Conservation (phyloP, 37 sponge, comb jelly and placozoan species). For the Aplysina aerophoba region DNA sequence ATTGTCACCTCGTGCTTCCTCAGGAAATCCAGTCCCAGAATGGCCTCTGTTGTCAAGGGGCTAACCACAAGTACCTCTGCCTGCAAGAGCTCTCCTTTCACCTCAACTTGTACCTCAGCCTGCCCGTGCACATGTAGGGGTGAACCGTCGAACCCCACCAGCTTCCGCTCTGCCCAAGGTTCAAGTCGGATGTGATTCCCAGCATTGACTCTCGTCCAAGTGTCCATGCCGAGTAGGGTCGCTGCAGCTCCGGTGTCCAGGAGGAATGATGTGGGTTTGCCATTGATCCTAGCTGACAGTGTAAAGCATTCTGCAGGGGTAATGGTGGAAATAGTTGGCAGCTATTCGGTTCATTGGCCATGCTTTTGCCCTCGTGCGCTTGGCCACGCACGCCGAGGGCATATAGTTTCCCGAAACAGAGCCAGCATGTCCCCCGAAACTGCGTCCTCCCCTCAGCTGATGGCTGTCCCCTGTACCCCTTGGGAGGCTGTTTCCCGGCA, state of each 20-base stretch:
- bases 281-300: neutral
- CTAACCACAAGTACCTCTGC: neutral
- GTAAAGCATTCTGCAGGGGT: neutral
- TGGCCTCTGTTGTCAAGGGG: neutral
- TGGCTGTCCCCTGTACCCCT: too few species aligned
- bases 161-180: neutral
- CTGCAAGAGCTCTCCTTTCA: neutral
- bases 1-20: neutral
- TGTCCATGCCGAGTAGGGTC: neutral
- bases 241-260: conserved; percentile 23
- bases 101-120: neutral
- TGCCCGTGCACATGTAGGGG: conserved; percentile 3
- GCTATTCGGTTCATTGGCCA: neutral
- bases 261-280: neutral
- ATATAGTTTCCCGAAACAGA: neutral
- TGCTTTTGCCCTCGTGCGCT: neutral
- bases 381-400: conserved; percentile 1
- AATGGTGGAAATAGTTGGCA: neutral
- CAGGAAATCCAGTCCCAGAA: conserved; percentile 20
- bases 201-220: neutral
- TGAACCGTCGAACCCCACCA: conserved; percentile 12
- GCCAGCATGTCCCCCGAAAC: too few species aligned
- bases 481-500: too few species aligned
- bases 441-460: too few species aligned
- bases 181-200: too few species aligned